Conservation (phyloP, 2,113 vertebrate species). For the Muntiacus reevesi region DNA sequence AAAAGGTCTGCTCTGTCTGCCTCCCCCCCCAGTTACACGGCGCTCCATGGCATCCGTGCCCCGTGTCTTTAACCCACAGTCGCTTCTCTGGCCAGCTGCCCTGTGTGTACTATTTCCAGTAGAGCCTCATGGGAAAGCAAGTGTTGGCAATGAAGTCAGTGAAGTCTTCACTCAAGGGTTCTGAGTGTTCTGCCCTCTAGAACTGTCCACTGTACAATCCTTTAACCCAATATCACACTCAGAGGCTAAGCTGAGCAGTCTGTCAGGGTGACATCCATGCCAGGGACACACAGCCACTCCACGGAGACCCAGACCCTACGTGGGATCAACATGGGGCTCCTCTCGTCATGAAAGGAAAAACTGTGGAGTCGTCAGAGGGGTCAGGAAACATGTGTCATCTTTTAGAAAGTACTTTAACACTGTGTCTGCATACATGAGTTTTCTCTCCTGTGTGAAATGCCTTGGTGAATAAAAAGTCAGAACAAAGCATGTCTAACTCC, state of each 20-base stretch:
- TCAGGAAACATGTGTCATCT: not conserved
- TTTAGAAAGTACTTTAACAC: not conserved
- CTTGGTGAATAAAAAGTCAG: not conserved
- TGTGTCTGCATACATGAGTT: not conserved
- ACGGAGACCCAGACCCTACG: not conserved
- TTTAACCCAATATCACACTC: not conserved
- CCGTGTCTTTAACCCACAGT: not conserved
- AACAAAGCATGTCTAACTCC: not conserved
- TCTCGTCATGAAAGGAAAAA: not conserved
- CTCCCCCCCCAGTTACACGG: not conserved
- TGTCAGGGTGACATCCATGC: constrained; percentile 48
- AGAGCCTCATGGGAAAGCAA: not conserved
- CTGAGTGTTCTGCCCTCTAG: not conserved
- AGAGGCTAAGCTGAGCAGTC: constrained; percentile 55
- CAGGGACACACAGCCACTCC: not conserved
- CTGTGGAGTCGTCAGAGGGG: not conserved
- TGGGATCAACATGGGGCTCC: not conserved
- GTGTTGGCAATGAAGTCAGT: not conserved
- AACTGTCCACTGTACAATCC: not conserved
- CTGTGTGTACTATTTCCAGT: not conserved
- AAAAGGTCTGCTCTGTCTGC: not conserved
- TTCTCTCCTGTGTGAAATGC: not conserved
- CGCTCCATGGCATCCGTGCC: not conserved
- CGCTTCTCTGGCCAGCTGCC: not conserved
- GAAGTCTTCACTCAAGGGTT: not conserved